Percentiles rank a stretch among this genome's conserved stretches.
Conservation (phyloP, 2,888 invertebrate species). For the Autographa pulchrina region DNA sequence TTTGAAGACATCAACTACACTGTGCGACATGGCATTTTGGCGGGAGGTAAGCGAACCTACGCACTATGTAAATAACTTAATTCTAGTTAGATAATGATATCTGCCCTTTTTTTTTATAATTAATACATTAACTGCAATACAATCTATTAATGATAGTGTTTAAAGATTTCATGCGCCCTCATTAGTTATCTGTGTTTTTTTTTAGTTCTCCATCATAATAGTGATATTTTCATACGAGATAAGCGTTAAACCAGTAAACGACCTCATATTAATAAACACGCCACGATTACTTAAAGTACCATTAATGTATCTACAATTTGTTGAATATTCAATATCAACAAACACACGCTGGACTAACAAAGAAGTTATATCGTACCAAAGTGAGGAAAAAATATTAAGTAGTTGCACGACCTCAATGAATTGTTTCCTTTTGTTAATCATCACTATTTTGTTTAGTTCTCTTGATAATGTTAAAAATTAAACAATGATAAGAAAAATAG, state of each 20-base stretch:
- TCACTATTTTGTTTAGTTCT: neutral
- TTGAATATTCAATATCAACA: neutral
- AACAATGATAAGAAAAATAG: neutral
- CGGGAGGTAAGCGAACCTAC: slow-evolving; percentile 83
- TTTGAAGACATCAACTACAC: slow-evolving; percentile 92
- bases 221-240: neutral
- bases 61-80: slow-evolving; percentile 28
- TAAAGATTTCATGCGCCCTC: neutral
- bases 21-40: slow-evolving; percentile 89
- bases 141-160: slow-evolving; percentile 3
- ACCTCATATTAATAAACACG: neutral
- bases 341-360: neutral
- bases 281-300: neutral
- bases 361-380: neutral
- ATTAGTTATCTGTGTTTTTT: slow-evolving; percentile 9
- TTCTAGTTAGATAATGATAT: slow-evolving; percentile 36
- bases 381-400: slow-evolving; percentile 1
- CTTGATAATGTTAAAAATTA: neutral
- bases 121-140: neutral
- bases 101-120: neutral
- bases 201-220: neutral
- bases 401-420: neutral
- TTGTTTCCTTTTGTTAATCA: slow-evolving; percentile 7
- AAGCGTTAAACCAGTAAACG: neutral
- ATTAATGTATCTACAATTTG: neutral